Evolutionary conservation across 2,888 invertebrate genomes (phyloP).

Genomic region (Thymelicus acteon): DNA sequence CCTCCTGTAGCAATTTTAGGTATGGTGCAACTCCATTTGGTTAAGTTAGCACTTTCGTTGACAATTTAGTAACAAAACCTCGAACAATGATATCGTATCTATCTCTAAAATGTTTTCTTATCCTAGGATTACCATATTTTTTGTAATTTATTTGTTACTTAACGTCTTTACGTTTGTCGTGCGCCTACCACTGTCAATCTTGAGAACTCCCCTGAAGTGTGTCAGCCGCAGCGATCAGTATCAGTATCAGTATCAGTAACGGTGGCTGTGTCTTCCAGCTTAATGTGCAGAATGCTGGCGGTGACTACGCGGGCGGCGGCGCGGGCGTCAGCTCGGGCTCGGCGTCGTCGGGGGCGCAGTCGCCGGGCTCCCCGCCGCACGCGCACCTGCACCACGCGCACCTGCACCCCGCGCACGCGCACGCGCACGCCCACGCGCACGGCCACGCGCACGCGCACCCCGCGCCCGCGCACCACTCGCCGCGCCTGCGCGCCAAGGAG

Average conservation of each 20-base stretch:
- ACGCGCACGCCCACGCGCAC: constrained; percentile 50
- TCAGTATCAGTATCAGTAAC: too few species aligned
- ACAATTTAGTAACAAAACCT: too few species aligned
- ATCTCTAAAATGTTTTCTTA: too few species aligned
- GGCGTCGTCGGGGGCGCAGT: constrained; percentile 76
- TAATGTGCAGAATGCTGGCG: constrained; percentile 70
- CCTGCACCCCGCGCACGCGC: constrained; percentile 57
- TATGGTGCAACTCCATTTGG: too few species aligned
- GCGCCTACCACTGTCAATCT: too few species aligned
- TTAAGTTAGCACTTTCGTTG: too few species aligned
- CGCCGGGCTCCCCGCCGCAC: constrained; percentile 65
- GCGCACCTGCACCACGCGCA: constrained; percentile 54
- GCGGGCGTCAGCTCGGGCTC: constrained; percentile 70
- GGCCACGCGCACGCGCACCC: constrained; percentile 62
- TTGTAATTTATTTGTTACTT: too few species aligned
- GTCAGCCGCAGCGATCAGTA: background rate
- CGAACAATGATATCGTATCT: too few species aligned
- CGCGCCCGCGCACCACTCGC: constrained; percentile 59
- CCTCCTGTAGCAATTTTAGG: too few species aligned
- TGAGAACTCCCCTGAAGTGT: too few species aligned
- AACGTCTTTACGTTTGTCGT: too few species aligned
- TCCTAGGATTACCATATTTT: too few species aligned
- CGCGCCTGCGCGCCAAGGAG: constrained; percentile 85
- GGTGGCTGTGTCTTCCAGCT: constrained; percentile 54
- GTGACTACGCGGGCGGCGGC: constrained; percentile 51